Conservation (phyloP, 2,113 vertebrate genomes). For the Euleptes europaea region DNA sequence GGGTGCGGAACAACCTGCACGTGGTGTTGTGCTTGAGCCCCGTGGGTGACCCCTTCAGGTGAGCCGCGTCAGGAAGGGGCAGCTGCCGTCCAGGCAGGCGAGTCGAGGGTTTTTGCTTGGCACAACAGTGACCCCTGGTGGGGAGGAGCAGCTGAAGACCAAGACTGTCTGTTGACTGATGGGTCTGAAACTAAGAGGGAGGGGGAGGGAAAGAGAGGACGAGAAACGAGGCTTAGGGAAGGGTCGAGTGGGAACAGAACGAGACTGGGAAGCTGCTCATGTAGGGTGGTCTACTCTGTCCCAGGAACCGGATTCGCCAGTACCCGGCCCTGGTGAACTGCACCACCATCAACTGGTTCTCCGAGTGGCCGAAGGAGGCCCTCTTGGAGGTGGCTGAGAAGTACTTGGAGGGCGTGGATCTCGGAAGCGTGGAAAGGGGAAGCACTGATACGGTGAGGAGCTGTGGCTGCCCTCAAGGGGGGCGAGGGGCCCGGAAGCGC, state of each 20-base stretch:
- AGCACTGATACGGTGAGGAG: constrained; percentile 75
- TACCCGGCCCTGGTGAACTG: constrained; percentile 90
- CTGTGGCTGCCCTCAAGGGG: neutral
- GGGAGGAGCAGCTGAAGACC: neutral
- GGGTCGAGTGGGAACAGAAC: neutral
- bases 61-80: neutral
- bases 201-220: neutral
- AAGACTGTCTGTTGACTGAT: neutral
- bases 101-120: neutral
- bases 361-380: constrained; percentile 87
- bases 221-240: neutral
- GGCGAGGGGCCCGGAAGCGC: neutral
- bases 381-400: constrained; percentile 89
- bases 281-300: neutral
- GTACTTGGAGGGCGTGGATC: constrained; percentile 77
- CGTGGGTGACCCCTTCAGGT: constrained; percentile 88
- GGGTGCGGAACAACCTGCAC: constrained; percentile 87
- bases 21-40: constrained; percentile 87
- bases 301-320: constrained; percentile 86
- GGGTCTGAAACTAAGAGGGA: rapidly evolving
- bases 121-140: neutral
- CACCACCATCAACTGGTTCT: constrained; percentile 91
- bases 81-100: neutral
- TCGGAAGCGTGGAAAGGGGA: constrained; percentile 77
- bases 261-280: no score